These are phyloP conservation scores for Xenopus petersii DNA, from an alignment of 2,797 vertebrate species.

Conservation along the genomic window DNA sequence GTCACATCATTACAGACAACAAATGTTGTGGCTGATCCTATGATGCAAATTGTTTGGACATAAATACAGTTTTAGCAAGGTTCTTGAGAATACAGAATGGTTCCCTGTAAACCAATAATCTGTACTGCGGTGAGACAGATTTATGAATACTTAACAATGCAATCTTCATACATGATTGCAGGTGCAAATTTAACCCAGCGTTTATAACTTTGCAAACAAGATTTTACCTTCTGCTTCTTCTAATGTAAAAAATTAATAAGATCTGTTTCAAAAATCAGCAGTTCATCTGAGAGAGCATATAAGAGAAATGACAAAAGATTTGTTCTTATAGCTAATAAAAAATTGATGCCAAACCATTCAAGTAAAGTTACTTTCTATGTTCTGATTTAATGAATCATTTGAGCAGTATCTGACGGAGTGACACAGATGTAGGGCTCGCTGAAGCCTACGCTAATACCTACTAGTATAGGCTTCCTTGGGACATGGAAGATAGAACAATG, in stretches of 20 bases:
- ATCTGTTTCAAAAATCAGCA: slow-evolving; percentile 91
- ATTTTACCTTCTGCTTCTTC: slow-evolving; percentile 54
- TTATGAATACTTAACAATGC: too few species aligned
- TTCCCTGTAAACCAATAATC: too few species aligned
- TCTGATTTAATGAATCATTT: slow-evolving; percentile 99
- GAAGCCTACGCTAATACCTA: slow-evolving; percentile 88
- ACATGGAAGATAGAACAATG: slow-evolving; percentile 74
- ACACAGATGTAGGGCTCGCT: slow-evolving; percentile 81
- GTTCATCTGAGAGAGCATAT: slow-evolving; percentile 73
- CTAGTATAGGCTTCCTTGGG: slow-evolving; percentile 72
- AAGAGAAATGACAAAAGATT: slow-evolving; percentile 92
- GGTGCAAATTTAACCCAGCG: too few species aligned
- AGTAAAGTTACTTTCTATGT: slow-evolving; percentile 99
- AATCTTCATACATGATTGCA: too few species aligned
- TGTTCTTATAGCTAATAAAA: slow-evolving; percentile 93
- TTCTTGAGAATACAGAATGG: too few species aligned
- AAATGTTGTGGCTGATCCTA: too few species aligned
- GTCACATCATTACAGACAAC: too few species aligned
- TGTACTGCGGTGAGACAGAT: too few species aligned
- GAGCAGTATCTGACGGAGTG: slow-evolving; percentile 76
- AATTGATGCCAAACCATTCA: slow-evolving; percentile 92
- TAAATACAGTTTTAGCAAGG: too few species aligned
- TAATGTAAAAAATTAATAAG: slow-evolving; percentile 92
- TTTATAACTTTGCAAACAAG: slow-evolving; percentile 40
- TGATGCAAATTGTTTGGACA: too few species aligned